Conservation (phyloP, 2,888 invertebrate genomes). For the Chydorus sphaericus region DNA sequence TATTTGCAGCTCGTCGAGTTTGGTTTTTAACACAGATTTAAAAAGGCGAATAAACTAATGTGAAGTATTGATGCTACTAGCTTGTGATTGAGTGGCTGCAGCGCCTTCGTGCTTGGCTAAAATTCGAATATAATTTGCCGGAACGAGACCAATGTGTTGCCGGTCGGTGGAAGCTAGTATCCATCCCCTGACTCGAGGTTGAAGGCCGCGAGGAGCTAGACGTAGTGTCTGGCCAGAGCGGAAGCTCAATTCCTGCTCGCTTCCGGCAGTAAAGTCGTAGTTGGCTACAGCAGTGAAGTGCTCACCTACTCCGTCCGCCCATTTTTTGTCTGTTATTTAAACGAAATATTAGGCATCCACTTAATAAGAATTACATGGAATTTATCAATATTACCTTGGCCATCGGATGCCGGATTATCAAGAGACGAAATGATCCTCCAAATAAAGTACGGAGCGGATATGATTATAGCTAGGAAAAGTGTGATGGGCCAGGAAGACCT, state of each 20-base stretch:
- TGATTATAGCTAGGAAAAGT: constrained; percentile 72
- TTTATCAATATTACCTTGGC: neutral
- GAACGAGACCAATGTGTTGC: constrained; percentile 35
- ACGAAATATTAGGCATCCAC: neutral
- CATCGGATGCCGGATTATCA: constrained; percentile 17
- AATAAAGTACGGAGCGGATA: constrained; percentile 83
- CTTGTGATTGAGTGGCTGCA: too few relatives aligned
- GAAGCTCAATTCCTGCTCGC: constrained; percentile 61
- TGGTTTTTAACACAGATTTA: too few relatives aligned
- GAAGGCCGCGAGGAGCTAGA: constrained; percentile 70
- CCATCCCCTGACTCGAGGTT: constrained; percentile 44
- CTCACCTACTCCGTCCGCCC: constrained; percentile 34
- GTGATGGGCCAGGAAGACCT: constrained; percentile 71
- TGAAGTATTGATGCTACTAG: too few relatives aligned
- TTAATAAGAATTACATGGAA: neutral
- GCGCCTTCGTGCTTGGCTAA: constrained; percentile 25
- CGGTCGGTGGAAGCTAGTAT: constrained; percentile 36
- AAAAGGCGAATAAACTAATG: too few relatives aligned
- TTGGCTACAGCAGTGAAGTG: constrained; percentile 40
- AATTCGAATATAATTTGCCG: constrained; percentile 39
- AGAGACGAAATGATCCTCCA: constrained; percentile 54
- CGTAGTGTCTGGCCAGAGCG: constrained; percentile 56
- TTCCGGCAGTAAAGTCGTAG: constrained; percentile 57
- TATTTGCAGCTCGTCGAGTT: too few relatives aligned
- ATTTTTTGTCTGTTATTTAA: constrained; percentile 21